Base-by-base conservation (phyloP, 2,113 vertebrate species). In the Sterna hirundo region DNA sequence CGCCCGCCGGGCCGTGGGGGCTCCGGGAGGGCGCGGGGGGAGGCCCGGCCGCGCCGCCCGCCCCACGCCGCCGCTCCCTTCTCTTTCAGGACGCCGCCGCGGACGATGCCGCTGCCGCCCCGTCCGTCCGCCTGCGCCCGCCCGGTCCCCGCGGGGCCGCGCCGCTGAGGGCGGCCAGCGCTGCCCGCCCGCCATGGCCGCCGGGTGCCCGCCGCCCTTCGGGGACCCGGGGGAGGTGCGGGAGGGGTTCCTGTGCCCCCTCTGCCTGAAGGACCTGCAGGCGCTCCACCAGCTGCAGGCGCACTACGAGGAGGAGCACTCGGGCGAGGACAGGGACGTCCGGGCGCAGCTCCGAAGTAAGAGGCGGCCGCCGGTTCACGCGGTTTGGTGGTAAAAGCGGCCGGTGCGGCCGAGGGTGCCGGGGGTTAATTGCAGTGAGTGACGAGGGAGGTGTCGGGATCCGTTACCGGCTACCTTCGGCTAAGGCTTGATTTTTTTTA, bases 251-350 rank as follows among this genome's bases (percentile, higher is more conserved):
- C 97, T 99, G 18, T 99, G 99, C 92, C 99, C 99, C 0, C 97
- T 99, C 27, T 99, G 99, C 96, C 97, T 99, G 60, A 99, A 99
- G 97, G 99, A 99, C 91, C 98, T 99, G 11, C 99, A 99, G 96
- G 99, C 99, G 3, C 99, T 99, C 93, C 98, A 99, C 83, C 99
- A 99, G 94, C 99, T 99, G 6, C 99, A 99, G 93, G 97, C 98
- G 26, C 99, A 99, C 97, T 99, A 99, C 62, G 99, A 99, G 74
- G 99, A 99, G 44, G 99, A 99, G 94, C 99, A 99, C 94, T 98
- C 98, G 0, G 97, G 98, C 34, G 99, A 99, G 29, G 99, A 99
- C 78, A 94, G 98, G 11, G 98, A 99, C 46, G 99, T 99, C 81
- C 97, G 90, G 69, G 99, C 98, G 4, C 99, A 99, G 92, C 98